Conservation (phyloP, 2,797 vertebrate species). For the Periophthalmus magnuspinnatus region DNA sequence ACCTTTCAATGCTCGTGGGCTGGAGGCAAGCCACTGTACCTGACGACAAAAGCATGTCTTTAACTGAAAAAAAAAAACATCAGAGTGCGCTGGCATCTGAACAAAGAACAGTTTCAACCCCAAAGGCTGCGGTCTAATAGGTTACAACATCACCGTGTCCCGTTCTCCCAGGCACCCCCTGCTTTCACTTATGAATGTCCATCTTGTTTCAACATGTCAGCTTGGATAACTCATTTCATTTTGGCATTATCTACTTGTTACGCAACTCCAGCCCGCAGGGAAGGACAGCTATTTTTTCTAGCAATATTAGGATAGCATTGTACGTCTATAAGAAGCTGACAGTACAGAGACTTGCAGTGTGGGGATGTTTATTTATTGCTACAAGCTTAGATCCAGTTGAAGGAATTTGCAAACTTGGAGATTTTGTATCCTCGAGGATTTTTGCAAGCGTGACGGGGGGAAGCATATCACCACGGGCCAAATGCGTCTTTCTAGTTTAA, state of each 20-base stretch:
- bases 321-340: constrained; percentile 23
- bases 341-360: constrained; percentile 16
- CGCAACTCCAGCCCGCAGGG: constrained; percentile 14
- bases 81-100: constrained; percentile 22
- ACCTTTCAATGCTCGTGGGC: neutral
- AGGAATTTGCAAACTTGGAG: constrained; percentile 12
- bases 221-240: constrained; percentile 50
- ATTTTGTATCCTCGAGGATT: constrained; percentile 28
- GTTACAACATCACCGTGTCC: constrained; percentile 16
- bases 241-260: constrained; percentile 22
- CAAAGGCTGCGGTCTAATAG: constrained; percentile 12
- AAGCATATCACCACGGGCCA: neutral
- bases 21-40: neutral
- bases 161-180: constrained; percentile 21
- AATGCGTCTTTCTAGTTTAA: constrained; percentile 6
- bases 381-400: constrained; percentile 22
- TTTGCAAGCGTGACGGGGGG: constrained; percentile 8
- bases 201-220: constrained; percentile 56
- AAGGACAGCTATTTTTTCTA: constrained; percentile 3
- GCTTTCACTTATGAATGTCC: constrained; percentile 42
- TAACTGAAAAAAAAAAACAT: constrained; percentile 16
- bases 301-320: constrained; percentile 18
- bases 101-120: constrained; percentile 27
- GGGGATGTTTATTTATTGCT: constrained; percentile 19
- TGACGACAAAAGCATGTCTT: constrained; percentile 2